Conservation (phyloP, 1,140 invertebrate genomes). For the Saccostrea cuccullata region DNA sequence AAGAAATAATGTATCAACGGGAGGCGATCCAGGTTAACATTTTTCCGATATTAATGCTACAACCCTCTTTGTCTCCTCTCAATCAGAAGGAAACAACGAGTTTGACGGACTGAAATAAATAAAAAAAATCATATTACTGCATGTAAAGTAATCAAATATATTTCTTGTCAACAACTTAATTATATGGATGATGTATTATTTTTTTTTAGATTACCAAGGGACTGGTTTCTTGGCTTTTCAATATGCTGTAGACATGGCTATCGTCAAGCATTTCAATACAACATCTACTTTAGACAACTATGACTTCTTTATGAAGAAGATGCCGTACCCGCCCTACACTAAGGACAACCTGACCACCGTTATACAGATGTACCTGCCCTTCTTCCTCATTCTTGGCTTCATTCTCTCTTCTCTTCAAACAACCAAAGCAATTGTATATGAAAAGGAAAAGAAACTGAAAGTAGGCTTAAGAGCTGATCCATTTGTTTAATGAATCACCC, state of each 20-base stretch:
- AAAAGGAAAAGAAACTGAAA: slow-evolving; percentile 75
- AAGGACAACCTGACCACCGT: slow-evolving; percentile 60
- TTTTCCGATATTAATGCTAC: too few species aligned
- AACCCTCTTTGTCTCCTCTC: too few species aligned
- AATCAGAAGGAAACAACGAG: too few species aligned
- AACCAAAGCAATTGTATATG: slow-evolving; percentile 71
- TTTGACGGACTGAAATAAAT: too few species aligned
- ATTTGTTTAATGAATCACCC: too few species aligned
- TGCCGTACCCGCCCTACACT: slow-evolving; percentile 72
- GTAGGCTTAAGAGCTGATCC: slow-evolving; percentile 56
- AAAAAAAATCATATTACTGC: too few species aligned
- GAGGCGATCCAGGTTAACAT: slow-evolving; percentile 81
- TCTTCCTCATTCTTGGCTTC: slow-evolving; percentile 84
- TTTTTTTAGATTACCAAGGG: slow-evolving; percentile 81
- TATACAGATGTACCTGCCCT: slow-evolving; percentile 76
- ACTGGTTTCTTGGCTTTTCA: slow-evolving; percentile 86
- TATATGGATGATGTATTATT: slow-evolving; percentile 28
- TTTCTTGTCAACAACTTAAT: too few species aligned
- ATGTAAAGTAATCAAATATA: too few species aligned
- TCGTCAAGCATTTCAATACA: slow-evolving; percentile 78
- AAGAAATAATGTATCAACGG: slow-evolving; percentile 77
- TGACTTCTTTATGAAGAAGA: slow-evolving; percentile 78
- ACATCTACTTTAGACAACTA: slow-evolving; percentile 20
- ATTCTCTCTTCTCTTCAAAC: slow-evolving; percentile 77
- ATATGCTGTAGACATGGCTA: slow-evolving; percentile 82